Evolutionary conservation across 2,113 vertebrate genomes (phyloP), one percentile per base, ranked within the genome.

Genomic region (Hippocampus abdominalis): DNA sequence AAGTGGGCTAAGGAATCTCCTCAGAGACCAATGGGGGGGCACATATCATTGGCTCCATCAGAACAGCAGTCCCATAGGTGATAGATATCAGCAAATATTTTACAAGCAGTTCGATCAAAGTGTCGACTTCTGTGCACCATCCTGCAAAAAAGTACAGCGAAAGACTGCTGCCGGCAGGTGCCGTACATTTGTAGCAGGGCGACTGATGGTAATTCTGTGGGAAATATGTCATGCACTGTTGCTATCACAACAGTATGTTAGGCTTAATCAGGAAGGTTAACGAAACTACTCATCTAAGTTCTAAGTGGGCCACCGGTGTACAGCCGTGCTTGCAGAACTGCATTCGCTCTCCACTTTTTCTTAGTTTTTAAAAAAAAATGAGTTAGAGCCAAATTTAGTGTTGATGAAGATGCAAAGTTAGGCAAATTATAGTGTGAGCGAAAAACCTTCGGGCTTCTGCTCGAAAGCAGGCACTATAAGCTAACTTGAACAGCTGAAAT

Each of bases 1-100:
- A 96, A 93, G 91, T 93, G 93, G 92, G 89, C 79, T 92, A 92
- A 88, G 81, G 87, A 92, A 92, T 89, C 89, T 93, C 95, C 94
- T 93, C 75, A 69, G 95, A 94, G 94, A 95, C 92, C 93, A 93
- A 94, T 92, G 92, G 93, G 93, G 93, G 32, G 92, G 90, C 91
- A 93, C 93, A 89, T 94, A 94, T 95, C 94, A 95, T 94, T 92
- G 94, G 89, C 92, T 95, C 94, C 92, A 94, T 95, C 95, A 94
- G 93, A 92, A 94, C 92, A 94, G 90, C 89, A 94, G 94, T 93
- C 92, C 94, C 92, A 91, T 79, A 93, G 92, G 94, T 94, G 94
- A 95, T 88, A 89, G 94, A 92, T 95, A 93, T 90, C 90, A 93
- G 92, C 92, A 94, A 93, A 94, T 93, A 94, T 94, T 94, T 95